Evolutionary conservation across 2,113 vertebrate species (phyloP), one percentile per base, ranked within the genome.

Genomic region (Lepidothrix coronata): DNA sequence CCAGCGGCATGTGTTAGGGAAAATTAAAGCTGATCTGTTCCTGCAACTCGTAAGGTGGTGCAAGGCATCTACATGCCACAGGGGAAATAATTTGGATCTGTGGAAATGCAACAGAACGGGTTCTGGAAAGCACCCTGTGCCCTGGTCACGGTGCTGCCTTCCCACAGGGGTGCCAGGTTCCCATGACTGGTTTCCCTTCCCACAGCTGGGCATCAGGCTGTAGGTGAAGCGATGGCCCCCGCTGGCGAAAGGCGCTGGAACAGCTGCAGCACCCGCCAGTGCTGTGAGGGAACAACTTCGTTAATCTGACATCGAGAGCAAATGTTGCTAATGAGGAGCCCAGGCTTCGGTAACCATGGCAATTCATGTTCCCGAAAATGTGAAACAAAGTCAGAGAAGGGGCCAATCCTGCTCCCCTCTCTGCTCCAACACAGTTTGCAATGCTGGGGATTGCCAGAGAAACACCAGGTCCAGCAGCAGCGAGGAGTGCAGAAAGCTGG

Each of bases 291-390:
- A 84, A 30, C 75, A 70, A 73, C 94, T 95, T 59, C 9, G 92
- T 94, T 96, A 94, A 96, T 98, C 95, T 93, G 96, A 96, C 94
- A 93, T 89, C 6, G 24, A 95, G 96, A 95, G 14, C 79, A 93
- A 96, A 93, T 11, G 80, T 59, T 91, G 91, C 93, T 97, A 96
- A 98, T 94, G 95, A 97, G 95, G 79, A 94, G 70, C 97, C 95
- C 85, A 49, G 71, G 55, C 75, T 44, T 39, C 33, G 87, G 98
- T 98, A 98, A 96, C 97, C 97, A 97, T 97, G 95, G 94, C 96
- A 62, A 98, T 97, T 72, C 74, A 73, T 63, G 81, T 78, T 95
- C 76, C 91, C 58, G 85, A 85, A 93, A 92, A 94, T 11, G 51
- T 0, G 28, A 91, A 84, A 89, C 52, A 30, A 93, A 96, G 75